Conservation (phyloP, 2,888 invertebrate species). For the Lutraria lutraria region DNA sequence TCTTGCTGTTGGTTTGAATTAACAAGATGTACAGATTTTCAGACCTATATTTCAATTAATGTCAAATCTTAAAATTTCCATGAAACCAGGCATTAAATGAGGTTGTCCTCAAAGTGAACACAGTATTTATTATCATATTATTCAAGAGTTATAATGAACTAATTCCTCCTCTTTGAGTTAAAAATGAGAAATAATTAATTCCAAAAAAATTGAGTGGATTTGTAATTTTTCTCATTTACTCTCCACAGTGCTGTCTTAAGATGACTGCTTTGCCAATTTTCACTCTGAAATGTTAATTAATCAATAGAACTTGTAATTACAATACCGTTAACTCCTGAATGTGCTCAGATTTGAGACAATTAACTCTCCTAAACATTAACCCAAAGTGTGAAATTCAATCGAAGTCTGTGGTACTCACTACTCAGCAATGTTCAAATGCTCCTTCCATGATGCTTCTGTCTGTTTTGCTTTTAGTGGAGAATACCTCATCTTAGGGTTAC, state of each 20-base stretch:
- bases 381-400: conserved; percentile 54
- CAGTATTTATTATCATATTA: background rate
- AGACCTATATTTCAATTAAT: too few relatives aligned
- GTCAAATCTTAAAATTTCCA: too few relatives aligned
- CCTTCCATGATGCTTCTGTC: background rate
- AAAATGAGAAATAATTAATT: conserved; percentile 18
- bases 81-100: background rate
- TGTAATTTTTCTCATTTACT: conserved; percentile 21
- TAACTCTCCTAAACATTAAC: conserved; percentile 38
- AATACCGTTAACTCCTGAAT: conserved; percentile 42
- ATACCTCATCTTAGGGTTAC: background rate
- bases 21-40: too few relatives aligned
- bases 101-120: background rate
- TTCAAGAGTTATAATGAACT: conserved; percentile 10
- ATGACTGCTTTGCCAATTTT: conserved; percentile 36
- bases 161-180: background rate
- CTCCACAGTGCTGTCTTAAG: background rate
- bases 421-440: background rate
- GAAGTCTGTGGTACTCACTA: conserved; percentile 28
- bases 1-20: too few relatives aligned
- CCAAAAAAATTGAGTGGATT: background rate
- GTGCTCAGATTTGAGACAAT: conserved; percentile 45
- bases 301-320: conserved; percentile 56
- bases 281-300: conserved; percentile 47
- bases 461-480: background rate